Percentiles rank a stretch among this genome's conserved stretches.
These are phyloP conservation scores for Mesochorus sp. DNA, from an alignment of 2,888 invertebrate genomes.

Conservation along the genomic window DNA sequence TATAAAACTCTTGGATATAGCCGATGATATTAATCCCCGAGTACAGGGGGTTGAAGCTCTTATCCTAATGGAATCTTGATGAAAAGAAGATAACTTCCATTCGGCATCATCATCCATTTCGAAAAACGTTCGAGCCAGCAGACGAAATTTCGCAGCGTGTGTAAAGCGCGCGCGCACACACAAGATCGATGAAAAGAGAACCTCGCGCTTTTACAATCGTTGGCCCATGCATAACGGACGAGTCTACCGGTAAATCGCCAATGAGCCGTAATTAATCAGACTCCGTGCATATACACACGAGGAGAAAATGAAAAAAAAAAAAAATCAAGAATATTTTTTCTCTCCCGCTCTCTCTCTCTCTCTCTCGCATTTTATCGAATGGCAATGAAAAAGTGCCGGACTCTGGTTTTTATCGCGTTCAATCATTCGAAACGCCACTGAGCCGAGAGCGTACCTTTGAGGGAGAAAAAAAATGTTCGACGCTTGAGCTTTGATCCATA, in stretches of 20 bases:
- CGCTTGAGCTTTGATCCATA: constrained; percentile 48
- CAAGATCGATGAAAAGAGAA: background rate
- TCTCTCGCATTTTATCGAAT: constrained; percentile 19
- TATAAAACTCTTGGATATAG: too few species aligned
- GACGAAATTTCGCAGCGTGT: too few species aligned
- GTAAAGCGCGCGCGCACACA: background rate
- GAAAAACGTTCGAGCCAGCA: too few species aligned
- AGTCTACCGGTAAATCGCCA: constrained; percentile 35
- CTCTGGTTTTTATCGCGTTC: background rate
- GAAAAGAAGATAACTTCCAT: constrained; percentile 8
- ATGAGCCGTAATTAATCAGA: constrained; percentile 52
- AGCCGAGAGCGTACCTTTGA: constrained; percentile 18
- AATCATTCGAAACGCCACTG: constrained; percentile 47
- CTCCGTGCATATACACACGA: constrained; percentile 4
- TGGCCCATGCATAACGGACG: too few species aligned
- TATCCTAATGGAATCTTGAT: constrained; percentile 65
- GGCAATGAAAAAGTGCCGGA: constrained; percentile 25
- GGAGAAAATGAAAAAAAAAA: background rate
- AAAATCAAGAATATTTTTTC: background rate
- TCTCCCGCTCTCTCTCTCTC: too few species aligned
- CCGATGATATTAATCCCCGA: too few species aligned
- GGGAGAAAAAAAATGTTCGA: constrained; percentile 34
- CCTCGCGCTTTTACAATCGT: constrained; percentile 14
- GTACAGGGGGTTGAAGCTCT: constrained; percentile 55
- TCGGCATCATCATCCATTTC: background rate